A percentile compares a stretch with the other conserved stretches of the same genome.
Conservation (phyloP, 2,888 invertebrate genomes). For the Rutpela maculata region DNA sequence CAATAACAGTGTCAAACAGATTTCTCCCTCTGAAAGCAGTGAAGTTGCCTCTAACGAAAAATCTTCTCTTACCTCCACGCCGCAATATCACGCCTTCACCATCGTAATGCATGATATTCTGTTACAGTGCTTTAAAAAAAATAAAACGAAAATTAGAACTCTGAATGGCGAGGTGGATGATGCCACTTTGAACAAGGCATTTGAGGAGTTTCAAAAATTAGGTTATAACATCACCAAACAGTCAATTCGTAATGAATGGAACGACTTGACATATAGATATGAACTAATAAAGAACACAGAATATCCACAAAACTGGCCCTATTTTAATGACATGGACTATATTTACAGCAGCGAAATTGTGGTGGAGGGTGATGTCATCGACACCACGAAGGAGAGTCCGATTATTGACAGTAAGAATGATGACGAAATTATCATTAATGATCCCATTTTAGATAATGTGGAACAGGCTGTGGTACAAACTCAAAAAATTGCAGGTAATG, state of each 20-base stretch:
- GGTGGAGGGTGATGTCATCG: constrained; percentile 22
- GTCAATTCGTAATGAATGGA: constrained; percentile 46
- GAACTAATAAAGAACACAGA: constrained; percentile 44
- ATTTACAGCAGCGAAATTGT: constrained; percentile 35
- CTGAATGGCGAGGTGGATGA: constrained; percentile 40
- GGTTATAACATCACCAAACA: constrained; percentile 33
- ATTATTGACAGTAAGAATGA: background rate
- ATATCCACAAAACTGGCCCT: constrained; percentile 40
- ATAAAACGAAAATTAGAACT: constrained; percentile 33
- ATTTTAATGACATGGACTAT: constrained; percentile 39
- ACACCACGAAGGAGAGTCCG: background rate
- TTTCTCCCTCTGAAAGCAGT: background rate
- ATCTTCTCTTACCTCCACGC: background rate
- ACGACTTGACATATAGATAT: constrained; percentile 43
- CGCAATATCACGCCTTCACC: constrained; percentile 4
- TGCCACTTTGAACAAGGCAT: constrained; percentile 14
- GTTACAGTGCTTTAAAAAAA: constrained; percentile 37
- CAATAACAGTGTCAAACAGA: background rate
- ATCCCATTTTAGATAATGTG: background rate
- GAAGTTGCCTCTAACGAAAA: background rate
- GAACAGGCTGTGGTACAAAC: background rate
- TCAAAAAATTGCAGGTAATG: constrained; percentile 13
- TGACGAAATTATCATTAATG: constrained; percentile 1
- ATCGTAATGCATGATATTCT: constrained; percentile 28
- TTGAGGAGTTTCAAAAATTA: constrained; percentile 37